A percentile compares a stretch with the other conserved stretches of the same genome.
Evolutionary conservation across 2,888 invertebrate genomes (phyloP).

Genomic region (Strigamia transsilvanica): DNA sequence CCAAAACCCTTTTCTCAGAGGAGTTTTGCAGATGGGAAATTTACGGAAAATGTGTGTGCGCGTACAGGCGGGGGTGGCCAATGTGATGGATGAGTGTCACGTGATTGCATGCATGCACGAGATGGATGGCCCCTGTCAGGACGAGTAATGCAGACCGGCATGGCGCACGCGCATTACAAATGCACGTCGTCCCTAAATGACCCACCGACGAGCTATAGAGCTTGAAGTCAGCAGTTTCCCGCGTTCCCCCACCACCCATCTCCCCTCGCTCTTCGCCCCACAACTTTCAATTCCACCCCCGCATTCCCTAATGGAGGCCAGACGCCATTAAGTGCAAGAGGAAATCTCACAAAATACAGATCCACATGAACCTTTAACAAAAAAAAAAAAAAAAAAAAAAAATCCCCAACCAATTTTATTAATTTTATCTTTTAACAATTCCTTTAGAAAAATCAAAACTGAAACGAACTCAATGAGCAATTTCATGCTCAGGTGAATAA

Average conservation of each 20-base stretch:
- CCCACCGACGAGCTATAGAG: conserved; percentile 45
- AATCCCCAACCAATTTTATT: conserved; percentile 2
- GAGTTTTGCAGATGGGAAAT: conserved; percentile 37
- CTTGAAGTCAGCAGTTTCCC: conserved; percentile 46
- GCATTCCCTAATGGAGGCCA: conserved; percentile 48
- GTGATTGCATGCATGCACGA: conserved; percentile 48
- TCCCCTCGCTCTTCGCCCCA: conserved; percentile 41
- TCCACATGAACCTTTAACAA: conserved; percentile 10
- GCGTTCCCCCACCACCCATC: conserved; percentile 16
- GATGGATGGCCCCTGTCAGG: conserved; percentile 49
- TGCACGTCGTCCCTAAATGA: conserved; percentile 49
- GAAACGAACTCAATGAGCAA: conserved; percentile 18
- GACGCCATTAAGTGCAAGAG: conserved; percentile 48
- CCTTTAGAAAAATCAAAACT: conserved; percentile 10
- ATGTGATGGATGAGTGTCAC: conserved; percentile 41
- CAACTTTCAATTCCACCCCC: conserved; percentile 48
- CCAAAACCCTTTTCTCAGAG: neutral
- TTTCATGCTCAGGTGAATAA: conserved; percentile 43
- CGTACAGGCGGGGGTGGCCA: neutral
- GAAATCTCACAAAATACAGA: conserved; percentile 49
- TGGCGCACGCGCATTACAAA: conserved; percentile 49
- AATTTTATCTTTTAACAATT: conserved; percentile 38
- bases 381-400: neutral
- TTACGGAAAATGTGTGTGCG: conserved; percentile 29
- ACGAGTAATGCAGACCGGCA: conserved; percentile 49